Evolutionary conservation across 2,797 vertebrate genomes (phyloP), one percentile per base, ranked within the genome.

Genomic region (Notolabrus celidotus): DNA sequence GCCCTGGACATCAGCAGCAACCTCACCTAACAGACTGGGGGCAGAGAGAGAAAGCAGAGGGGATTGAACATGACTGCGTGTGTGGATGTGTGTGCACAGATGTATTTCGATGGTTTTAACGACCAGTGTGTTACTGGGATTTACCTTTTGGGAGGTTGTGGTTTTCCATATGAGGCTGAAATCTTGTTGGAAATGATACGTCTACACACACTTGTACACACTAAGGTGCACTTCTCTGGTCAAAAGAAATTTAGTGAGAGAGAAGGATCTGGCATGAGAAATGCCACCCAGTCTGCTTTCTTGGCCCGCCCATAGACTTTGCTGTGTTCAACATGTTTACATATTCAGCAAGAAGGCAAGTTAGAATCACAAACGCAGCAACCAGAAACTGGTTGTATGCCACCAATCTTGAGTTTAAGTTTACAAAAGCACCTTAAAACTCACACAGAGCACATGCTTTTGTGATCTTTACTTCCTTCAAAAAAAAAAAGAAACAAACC

Each of bases 1-100:
- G 98, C 97, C 88, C 94, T 99, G 88, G 98, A 98, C 92, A 99
- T 99, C 89, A 99, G 97, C 93, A 97, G 93, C 95, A 97, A 97
- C 77, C 95, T 99, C 90, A 96, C 95, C 88, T 98, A 98, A 92
- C 67, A 85, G 79, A 75, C 16, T 68, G 78, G 74, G 72, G 72
- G 65, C 45, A 72, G 49, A 77, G 54, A 74, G 36, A 77, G 80
- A 70, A 46, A 66, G 79, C 55, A 73, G 77, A 79, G 59, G 63
- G 71, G 66, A 69, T 61, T 29, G 31, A 80, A 55, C 63, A 34
- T 46, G 53, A 67, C 33, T 70, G 58, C 75, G 50, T 36, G 46
- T 52, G 54, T 49, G 51, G 46, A 15, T 45, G 43, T 63, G 36
- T 62, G 75, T 69, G 61, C 38, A 23, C 62, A 67, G 74, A 78